Base-by-base conservation (phyloP, 2,888 invertebrate species). In the Timandra comae region DNA sequence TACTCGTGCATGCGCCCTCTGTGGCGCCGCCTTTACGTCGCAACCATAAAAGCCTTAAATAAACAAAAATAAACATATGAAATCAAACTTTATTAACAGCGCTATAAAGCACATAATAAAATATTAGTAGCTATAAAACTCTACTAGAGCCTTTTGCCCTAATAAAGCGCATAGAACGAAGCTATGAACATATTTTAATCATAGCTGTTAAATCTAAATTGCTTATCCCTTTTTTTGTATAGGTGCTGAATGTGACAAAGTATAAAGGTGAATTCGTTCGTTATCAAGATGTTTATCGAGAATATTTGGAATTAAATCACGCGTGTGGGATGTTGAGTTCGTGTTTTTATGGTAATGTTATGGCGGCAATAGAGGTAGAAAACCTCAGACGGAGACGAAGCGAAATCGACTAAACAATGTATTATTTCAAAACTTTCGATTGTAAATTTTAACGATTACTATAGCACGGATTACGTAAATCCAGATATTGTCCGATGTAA, bases 281-380 rank as follows among this genome's bases (percentile, higher is more conserved):
- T 64, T 66, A 58, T 41, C 30, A 34, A 61, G 63, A 64, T 65
- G 56, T 60, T 63, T 65, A 71, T 71, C 63, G 59, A 60, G 63
- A 65, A 63, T 72, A 67, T 77, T 73, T 70, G 55, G 70, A 63
- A 62, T 73, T 68, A 62, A 69, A 69, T 70, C 74, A 71, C 67
- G 68, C 53, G 61, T 63, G 69, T 74, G 67, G 70, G 69, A 50
- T 42, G 62, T n/a, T 54, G 48, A 49, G 60, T 66, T 49, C 59
- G 63, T 52, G 53, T 67, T 72, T 71, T 72, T 72, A 76, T 72
- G 66, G 67, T 65, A 70, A 74, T 74, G 63, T 69, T 70, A 72
- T 73, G 64, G 61, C 64, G 59, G 51, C 53, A 48, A 59, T 63
- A 63, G 65, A 61, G 7, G 11, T 9, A 24, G 11, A 63, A 63